Conservation (phyloP, 2,113 vertebrate genomes). For the Semnornis frantzii region DNA sequence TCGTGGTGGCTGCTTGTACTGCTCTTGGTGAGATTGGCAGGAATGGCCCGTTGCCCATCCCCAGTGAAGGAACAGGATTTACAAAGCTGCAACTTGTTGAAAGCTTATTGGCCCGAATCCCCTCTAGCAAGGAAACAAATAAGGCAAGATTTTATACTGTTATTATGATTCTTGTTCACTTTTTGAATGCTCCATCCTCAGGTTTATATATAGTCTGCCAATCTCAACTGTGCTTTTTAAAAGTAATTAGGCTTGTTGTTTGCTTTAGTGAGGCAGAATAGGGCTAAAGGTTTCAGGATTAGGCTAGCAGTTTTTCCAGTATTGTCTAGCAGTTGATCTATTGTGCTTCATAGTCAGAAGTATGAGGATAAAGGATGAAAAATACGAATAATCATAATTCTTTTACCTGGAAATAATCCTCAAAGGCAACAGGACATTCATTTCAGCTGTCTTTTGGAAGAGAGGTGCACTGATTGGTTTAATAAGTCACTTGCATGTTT, state of each 20-base stretch:
- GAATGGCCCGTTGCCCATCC: conserved; percentile 88
- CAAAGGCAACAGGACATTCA: neutral
- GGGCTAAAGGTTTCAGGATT: neutral
- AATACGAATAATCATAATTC: neutral
- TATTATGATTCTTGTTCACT: neutral
- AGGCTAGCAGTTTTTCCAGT: neutral
- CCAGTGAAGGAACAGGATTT: conserved; percentile 87
- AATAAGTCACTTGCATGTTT: neutral
- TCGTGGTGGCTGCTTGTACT: conserved; percentile 89
- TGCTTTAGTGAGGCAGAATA: neutral
- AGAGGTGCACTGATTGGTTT: neutral
- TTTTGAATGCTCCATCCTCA: neutral
- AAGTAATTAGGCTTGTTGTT: neutral
- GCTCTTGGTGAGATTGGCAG: conserved; percentile 94
- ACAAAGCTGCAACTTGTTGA: conserved; percentile 90
- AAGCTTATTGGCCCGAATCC: conserved; percentile 89
- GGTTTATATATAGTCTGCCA: neutral
- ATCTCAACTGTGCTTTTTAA: neutral
- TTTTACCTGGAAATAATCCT: neutral
- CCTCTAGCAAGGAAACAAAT: conserved; percentile 93
- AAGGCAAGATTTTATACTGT: conserved; percentile 78
- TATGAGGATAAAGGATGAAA: neutral
- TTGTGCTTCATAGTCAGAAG: neutral
- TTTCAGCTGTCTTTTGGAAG: neutral
- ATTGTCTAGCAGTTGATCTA: neutral